Base-by-base conservation (phyloP, 2,888 invertebrate species). In the Brachypterus glaber region DNA sequence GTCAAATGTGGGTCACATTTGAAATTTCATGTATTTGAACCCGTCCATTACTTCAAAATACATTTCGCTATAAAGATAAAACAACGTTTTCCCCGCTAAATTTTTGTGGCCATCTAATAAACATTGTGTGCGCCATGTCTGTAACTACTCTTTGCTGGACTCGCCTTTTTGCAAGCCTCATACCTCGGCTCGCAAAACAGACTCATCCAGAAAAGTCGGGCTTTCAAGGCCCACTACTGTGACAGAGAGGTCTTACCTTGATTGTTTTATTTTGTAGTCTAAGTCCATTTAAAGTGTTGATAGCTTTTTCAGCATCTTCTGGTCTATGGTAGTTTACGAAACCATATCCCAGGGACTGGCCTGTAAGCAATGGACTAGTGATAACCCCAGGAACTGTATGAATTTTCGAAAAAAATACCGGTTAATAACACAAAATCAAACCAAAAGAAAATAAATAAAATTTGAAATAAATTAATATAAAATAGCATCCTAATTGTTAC, bases 211-310 rank as follows among this genome's bases (percentile, higher is more conserved):
- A n/a, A 24, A 30, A n/a, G n/a, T n/a, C n/a, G n/a, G n/a, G n/a
- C n/a, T n/a, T n/a, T n/a, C n/a, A n/a, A n/a, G 8, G 17, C 30
- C 15, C 2, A 1, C 2, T 3, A 17, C 17, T 13, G 18, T 5
- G 17, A 15, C 11, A 33, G 26, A 16, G 16, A 30, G 30, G 14
- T 51, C 60, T 50, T 59, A 93, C 96, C 81, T 97, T 98, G 60
- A 98, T 99, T 31, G 96, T 98, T 77, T 98, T 98, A 70, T 98
- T 98, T 70, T 99, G 97, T 53, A 98, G 77, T 49, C 97, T 79
- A 53, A 98, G 79, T 46, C 97, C 97, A 70, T 99, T 99, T 54
- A 98, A 78, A 39, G 95, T 93, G 69, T 88, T 86, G 66, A 98
- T 96, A 45, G 98, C 98, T 71, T 97, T 96, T 66, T 93, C 91